These are phyloP conservation scores for Sarcophaga bullata DNA, from an alignment of 1,140 invertebrate species.

Conservation along the genomic window DNA sequence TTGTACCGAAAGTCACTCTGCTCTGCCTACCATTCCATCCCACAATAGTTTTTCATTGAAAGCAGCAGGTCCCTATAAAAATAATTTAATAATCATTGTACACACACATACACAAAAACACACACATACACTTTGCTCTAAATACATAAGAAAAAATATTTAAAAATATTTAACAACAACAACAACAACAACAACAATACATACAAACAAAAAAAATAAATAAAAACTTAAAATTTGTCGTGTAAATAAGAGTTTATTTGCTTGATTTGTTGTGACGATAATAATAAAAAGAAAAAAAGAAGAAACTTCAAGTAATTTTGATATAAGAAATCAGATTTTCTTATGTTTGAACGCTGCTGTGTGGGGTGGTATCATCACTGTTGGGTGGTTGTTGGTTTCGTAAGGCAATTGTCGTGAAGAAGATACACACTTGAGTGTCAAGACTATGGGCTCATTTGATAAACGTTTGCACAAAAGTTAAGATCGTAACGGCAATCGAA, in stretches of 20 bases:
- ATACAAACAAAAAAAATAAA: not conserved
- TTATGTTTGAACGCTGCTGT: not conserved
- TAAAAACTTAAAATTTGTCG: conserved; percentile 28
- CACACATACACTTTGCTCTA: not conserved
- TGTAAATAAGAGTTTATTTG: conserved; percentile 31
- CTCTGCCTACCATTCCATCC: too few relatives aligned
- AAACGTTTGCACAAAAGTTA: not conserved
- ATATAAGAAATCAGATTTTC: conserved; percentile 12
- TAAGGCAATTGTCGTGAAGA: not conserved
- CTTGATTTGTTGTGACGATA: conserved; percentile 29
- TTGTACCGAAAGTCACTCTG: too few relatives aligned
- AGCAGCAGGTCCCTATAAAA: too few relatives aligned
- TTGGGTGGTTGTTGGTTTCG: too few relatives aligned
- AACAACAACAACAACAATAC: not conserved
- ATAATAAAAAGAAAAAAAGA: not conserved
- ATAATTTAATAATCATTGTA: too few relatives aligned
- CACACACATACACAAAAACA: not conserved
- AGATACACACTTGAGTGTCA: not conserved
- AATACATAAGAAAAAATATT: not conserved
- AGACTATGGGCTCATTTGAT: conserved; percentile 20
- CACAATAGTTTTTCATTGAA: too few relatives aligned
- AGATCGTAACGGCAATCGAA: not conserved
- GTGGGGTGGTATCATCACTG: not conserved
- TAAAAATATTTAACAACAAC: not conserved
- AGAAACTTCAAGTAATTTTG: not conserved